Evolutionary conservation across 2,888 invertebrate species (phyloP), one percentile per base, ranked within the genome.

Genomic region (Cantharis rustica): DNA sequence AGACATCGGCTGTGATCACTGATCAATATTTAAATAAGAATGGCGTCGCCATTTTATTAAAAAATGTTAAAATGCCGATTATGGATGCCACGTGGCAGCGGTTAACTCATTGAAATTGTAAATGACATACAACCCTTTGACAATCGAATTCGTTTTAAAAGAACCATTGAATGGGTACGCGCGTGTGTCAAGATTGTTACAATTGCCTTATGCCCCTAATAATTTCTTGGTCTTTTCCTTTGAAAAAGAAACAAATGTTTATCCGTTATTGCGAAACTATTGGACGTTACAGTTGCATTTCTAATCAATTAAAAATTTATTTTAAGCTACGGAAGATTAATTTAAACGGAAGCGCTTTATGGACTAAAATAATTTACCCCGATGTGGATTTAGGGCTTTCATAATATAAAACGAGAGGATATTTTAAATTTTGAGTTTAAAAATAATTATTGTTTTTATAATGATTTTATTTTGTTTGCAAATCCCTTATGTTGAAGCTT

Each of bases 31-130:
- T 17, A 10, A 17, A 77, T 27, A 10, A n/a, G 10, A 16, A 13
- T 31, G 66, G 27, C 63, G 66, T 78, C 82, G 83, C 85, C 85
- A 85, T 85, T 85, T 85, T 84, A 31, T 66, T 16, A 83, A 83
- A 85, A 79, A 82, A 83, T 79, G 83, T 83, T 83, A 83, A 85
- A 83, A 81, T 80, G 82, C 80, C 81, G 73, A 82, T 86, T 86
- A 86, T 84, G 82, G 82, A 83, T 80, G 85, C 83, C 87, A 86
- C 87, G 86, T 86, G 86, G 81, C 85, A 81, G 82, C 81, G 84
- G 85, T 85, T 83, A 83, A 84, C 82, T 85, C 82, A 82, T 84
- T 85, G 83, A 84, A 86, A 86, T 86, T 85, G 84, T 84, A 86
- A 85, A 86, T 85, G 85, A 85, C 84, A 66, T 63, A 83, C 84